Conservation (phyloP, 37 sponge, comb jelly and placozoan species). For the Haliclona indistincta region DNA sequence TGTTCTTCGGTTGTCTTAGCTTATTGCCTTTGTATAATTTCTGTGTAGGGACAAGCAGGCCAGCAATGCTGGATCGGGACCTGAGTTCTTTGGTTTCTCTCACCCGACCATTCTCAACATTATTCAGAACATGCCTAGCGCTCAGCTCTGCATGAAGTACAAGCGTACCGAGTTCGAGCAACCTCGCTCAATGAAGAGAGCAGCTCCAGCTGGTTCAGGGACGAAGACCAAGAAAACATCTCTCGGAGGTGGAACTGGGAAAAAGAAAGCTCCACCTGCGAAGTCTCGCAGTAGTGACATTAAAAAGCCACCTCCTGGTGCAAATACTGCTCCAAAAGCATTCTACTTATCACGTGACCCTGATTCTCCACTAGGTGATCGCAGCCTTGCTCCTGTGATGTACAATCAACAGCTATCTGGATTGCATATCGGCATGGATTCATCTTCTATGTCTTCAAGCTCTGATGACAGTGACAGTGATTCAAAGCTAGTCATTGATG, state of each 20-base stretch:
- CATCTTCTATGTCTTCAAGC: constrained; percentile 13
- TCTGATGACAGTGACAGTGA: constrained; percentile 50
- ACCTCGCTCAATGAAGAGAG: constrained; percentile 4
- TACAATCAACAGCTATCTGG: constrained; percentile 1
- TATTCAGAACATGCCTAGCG: constrained; percentile 68
- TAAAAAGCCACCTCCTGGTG: too few relatives aligned
- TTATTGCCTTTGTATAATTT: too few relatives aligned
- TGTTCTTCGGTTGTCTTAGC: too few relatives aligned
- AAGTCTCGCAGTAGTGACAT: too few relatives aligned
- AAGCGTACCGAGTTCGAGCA: constrained; percentile 74
- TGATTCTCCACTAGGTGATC: neutral
- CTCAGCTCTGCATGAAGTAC: constrained; percentile 70
- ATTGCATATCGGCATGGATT: constrained; percentile 23
- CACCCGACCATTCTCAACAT: constrained; percentile 87
- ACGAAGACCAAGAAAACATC: neutral
- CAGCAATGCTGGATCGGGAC: constrained; percentile 91
- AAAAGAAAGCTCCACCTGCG: neutral
- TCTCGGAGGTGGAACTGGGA: neutral
- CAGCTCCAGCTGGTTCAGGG: neutral
- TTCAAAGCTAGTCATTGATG: constrained; percentile 48
- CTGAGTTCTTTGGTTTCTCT: constrained; percentile 93
- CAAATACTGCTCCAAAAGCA: neutral
- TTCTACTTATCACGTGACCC: neutral
- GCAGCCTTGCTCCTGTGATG: constrained; percentile 46
- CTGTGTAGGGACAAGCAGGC: constrained; percentile 73